Conservation (phyloP, 2,797 vertebrate genomes). For the Myotis daubentonii region DNA sequence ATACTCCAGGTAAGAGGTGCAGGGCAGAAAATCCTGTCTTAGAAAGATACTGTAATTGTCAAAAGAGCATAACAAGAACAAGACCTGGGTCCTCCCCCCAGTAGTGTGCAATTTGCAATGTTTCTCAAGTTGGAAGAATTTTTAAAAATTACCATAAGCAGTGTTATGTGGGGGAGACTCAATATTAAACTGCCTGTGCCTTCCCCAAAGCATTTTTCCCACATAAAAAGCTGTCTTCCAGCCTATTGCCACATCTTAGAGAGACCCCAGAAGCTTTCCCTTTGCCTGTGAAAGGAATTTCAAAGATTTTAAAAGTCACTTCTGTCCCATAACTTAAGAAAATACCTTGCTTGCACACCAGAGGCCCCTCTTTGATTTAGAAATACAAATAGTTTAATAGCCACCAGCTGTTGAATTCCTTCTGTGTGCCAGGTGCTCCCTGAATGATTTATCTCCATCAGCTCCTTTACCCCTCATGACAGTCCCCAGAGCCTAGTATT, state of each 20-base stretch:
- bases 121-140: constrained; percentile 4
- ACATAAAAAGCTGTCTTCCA: neutral
- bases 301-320: neutral
- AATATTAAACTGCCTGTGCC: neutral
- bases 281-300: neutral
- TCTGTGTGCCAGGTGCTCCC: neutral
- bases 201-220: neutral
- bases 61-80: neutral
- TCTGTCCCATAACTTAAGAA: constrained; percentile 1
- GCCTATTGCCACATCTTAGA: neutral
- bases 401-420: neutral
- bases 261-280: neutral
- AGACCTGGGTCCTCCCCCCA: neutral
- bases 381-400: neutral
- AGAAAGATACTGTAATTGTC: neutral
- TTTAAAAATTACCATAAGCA: neutral
- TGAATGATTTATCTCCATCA: neutral
- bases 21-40: neutral
- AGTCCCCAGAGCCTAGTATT: neutral
- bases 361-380: constrained; percentile 67
- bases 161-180: neutral
- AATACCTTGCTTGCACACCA: constrained; percentile 56
- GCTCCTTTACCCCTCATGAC: neutral
- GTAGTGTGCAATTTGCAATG: neutral
- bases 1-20: neutral